Conservation (phyloP, 2,797 vertebrate species). For the Sternarchorhynchus goeldii region DNA sequence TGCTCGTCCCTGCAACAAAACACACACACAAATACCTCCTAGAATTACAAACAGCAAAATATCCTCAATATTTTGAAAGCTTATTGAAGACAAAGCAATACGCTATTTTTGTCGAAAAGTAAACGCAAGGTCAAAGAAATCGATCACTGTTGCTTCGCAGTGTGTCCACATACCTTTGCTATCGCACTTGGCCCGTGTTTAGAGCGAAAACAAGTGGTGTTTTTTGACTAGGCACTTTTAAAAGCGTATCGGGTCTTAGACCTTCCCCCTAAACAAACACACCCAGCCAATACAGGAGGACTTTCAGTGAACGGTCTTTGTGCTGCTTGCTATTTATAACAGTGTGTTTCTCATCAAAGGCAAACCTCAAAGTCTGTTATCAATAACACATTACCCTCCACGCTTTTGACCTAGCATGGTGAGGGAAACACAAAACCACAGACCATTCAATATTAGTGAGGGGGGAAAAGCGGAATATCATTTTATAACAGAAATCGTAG, state of each 20-base stretch:
- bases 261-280: slow-evolving; percentile 45
- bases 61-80: not conserved
- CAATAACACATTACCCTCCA: not conserved
- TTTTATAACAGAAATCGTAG: not conserved
- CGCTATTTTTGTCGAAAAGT: too few relatives aligned
- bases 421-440: not conserved
- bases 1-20: slow-evolving; percentile 15
- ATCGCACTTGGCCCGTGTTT: not conserved
- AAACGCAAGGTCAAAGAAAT: too few relatives aligned
- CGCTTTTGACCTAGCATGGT: not conserved
- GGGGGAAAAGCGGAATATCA: not conserved
- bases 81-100: too few relatives aligned
- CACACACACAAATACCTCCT: slow-evolving; percentile 37
- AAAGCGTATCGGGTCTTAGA: slow-evolving; percentile 28
- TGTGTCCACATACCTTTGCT: slow-evolving; percentile 32
- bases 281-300: slow-evolving; percentile 15
- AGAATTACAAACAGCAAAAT: slow-evolving; percentile 6
- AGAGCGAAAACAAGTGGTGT: slow-evolving; percentile 16
- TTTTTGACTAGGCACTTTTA: slow-evolving; percentile 30
- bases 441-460: not conserved
- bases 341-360: not conserved
- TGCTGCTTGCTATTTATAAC: not conserved
- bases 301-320: not conserved
- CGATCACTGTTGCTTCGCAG: too few relatives aligned
- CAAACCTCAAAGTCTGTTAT: not conserved